phyloP scores from a whole-genome alignment of 1,140 invertebrate genomes.

The Dolichoris vasculosae region DNA sequence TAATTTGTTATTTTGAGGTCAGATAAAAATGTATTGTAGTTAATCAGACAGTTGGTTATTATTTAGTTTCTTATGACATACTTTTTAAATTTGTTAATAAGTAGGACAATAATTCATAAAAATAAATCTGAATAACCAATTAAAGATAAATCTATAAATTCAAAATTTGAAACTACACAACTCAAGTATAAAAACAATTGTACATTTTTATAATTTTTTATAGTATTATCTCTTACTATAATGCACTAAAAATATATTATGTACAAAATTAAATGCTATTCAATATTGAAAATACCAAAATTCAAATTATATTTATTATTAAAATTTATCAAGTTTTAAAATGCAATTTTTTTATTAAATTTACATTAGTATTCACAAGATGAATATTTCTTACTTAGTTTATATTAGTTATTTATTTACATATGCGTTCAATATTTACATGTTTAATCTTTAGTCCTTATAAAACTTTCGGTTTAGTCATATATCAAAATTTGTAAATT shows the following conservation, averaged over 20 bases:
- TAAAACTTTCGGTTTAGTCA: too few species aligned
- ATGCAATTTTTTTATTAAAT: background rate
- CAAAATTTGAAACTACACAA: background rate
- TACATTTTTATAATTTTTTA: too few species aligned
- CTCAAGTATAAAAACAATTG: background rate
- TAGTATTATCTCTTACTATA: background rate
- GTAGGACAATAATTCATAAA: background rate
- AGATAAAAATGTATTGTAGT: too few species aligned
- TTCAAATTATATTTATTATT: background rate
- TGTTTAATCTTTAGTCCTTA: too few species aligned
- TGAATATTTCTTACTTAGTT: background rate
- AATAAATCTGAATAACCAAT: background rate
- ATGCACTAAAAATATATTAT: background rate
- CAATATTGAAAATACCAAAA: background rate
- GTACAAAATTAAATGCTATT: background rate
- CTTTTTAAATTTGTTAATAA: background rate
- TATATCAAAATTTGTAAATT: too few species aligned
- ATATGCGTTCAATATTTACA: too few species aligned
- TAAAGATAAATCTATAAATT: background rate
- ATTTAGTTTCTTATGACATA: background rate
- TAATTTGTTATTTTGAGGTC: too few species aligned
- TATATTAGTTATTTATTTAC: too few species aligned
- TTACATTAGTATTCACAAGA: background rate
- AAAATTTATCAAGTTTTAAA: background rate
- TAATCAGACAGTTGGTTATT: too few species aligned